Base-by-base conservation (phyloP, 2,888 invertebrate species). In the Fragum fragum region DNA sequence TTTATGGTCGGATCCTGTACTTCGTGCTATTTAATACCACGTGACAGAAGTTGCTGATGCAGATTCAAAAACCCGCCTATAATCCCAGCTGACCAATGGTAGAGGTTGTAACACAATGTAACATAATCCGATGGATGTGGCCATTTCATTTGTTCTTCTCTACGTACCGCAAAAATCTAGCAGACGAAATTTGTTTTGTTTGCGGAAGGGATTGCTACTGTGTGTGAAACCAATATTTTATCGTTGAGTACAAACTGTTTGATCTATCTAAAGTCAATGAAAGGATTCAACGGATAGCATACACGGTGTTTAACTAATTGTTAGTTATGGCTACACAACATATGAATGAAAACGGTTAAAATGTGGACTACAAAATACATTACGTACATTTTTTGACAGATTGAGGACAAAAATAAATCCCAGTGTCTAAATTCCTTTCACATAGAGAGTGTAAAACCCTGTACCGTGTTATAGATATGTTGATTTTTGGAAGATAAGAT, bases 61-160 rank as follows among this genome's bases (percentile, higher is more conserved):
- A 47, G 47, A 47, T 47, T 47, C 47, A 47, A 47, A 47, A 47
- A 16, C 47, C 47, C 47, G 47, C 47, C 47, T n/a, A 9, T 47
- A 47, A 47, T 47, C 47, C 47, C 7, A 3, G 29, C n/a, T 79
- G 71, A 71, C 79, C 79, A 79, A 79, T 79, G 63, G 75, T 21
- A 79, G 29, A 39, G 23, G 39, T 28, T 57, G 70, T 79, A 69
- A 79, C 79, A 79, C 18, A 18, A 3, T 68, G 73, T 69, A 26
- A 61, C 69, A 47, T 47, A 47, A 47, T 47, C 47, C 47, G 47
- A 47, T 47, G n/a, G 47, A 47, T 47, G 47, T 47, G 47, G 47
- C 47, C 47, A 47, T 47, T n/a, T 47, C 47, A 47, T 47, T 47
- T 47, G 47, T 47, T 47, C 47, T 47, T 47, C 47, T 47, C 47